These are phyloP conservation scores for Entomobrya proxima DNA, from an alignment of 2,888 invertebrate species.

Conservation along the genomic window DNA sequence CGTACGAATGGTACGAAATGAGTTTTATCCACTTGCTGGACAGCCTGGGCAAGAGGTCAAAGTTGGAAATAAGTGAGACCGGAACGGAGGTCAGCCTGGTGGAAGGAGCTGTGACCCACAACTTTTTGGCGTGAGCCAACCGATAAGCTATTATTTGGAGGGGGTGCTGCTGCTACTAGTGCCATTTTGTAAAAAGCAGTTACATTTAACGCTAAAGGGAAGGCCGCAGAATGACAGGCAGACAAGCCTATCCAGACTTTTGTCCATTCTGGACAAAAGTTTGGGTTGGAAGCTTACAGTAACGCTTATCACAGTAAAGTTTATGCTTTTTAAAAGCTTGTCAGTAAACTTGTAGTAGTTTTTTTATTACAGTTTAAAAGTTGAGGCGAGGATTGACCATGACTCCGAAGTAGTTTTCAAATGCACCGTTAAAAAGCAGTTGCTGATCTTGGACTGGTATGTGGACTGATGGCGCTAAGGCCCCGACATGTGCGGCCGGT, in stretches of 20 bases:
- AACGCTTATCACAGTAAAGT: constrained; percentile 58
- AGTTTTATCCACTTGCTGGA: constrained; percentile 92
- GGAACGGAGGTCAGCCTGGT: constrained; percentile 92
- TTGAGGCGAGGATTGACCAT: constrained; percentile 71
- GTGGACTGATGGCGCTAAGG: constrained; percentile 89
- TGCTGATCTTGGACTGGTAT: constrained; percentile 89
- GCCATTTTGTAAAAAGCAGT: constrained; percentile 94
- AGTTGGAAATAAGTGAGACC: constrained; percentile 92
- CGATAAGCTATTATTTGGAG: constrained; percentile 93
- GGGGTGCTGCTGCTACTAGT: constrained; percentile 90
- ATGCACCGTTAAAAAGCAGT: constrained; percentile 89
- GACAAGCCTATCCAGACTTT: constrained; percentile 73
- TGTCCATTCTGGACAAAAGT: constrained; percentile 73
- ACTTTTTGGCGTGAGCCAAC: constrained; percentile 67
- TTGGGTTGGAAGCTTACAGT: constrained; percentile 73
- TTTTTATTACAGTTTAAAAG: constrained; percentile 67
- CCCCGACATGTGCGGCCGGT: constrained; percentile 74
- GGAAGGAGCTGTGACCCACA: constrained; percentile 91
- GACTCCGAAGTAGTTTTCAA: constrained; percentile 87
- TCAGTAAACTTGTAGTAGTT: neutral
- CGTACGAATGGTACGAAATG: constrained; percentile 94
- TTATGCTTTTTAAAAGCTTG: neutral
- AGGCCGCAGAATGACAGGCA: constrained; percentile 76
- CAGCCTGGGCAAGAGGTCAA: constrained; percentile 95
- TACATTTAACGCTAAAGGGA: constrained; percentile 90